Base-by-base conservation (phyloP, 2,888 invertebrate genomes). In the Caenorhabditis wallacei region DNA sequence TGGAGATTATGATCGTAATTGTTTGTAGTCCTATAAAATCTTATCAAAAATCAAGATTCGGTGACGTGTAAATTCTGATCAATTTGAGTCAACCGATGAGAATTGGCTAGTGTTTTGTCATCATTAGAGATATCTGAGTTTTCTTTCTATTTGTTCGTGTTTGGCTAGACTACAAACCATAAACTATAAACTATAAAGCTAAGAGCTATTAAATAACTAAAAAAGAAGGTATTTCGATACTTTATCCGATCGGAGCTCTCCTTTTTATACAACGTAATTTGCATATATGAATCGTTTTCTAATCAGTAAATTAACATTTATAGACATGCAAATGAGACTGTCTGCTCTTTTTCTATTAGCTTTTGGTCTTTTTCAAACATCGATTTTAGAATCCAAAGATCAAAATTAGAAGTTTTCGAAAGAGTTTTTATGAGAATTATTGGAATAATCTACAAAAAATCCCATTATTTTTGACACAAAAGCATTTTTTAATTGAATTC, bases 101-200 rank as follows among this genome's bases (percentile, higher is more conserved):
- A 7, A 35, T 43, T 16, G 2, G 43, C 16, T 43, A 13, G 43
- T 13, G 43, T 43, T 8, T 43, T 43, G 43, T 43, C 43, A 43
- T 43, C 43, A n/a, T n/a, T n/a, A 43, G 10, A 43, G 2, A 18
- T 1, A 13, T 48, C 46, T 48, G 13, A 40, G 11, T 10, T 43
- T 18, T n/a, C 35, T 26, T 26, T 69, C 13, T 13, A n/a, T 22
- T n/a, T 51, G 51, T 71, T 51, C 61, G 51, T 51, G 22, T 59
- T 48, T 16, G 54, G 4, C 46, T 46, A 59, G 24, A 40, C 70
- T 70, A 70, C 57, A 70, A 70, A 70, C 57, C 46, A 46, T 16
- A 69, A 37, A 57, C 57, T 57, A 30, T 7, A 69, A 53, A 54
- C 16, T n/a, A 26, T n/a, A 11, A 10, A 20, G 40, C 40, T 40